Evolutionary conservation across 2,888 invertebrate genomes (phyloP).

Genomic region (Ptychoptera contaminata): DNA sequence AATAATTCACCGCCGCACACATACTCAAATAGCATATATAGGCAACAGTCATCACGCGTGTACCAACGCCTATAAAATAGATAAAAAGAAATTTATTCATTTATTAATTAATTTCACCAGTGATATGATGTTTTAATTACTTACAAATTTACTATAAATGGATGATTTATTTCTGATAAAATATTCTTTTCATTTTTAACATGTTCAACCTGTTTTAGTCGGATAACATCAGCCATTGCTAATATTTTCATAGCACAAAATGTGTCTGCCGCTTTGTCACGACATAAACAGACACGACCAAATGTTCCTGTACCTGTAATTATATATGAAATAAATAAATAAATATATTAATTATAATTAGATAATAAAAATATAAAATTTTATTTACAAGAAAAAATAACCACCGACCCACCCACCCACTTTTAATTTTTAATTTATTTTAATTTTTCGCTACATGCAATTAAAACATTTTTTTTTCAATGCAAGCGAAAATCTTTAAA

Average conservation of each 20-base stretch:
- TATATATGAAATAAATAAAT: too few species aligned
- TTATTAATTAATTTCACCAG: not conserved
- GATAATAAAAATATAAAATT: too few species aligned
- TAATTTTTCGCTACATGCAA: too few species aligned
- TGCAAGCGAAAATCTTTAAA: too few species aligned
- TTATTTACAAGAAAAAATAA: too few species aligned
- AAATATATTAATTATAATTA: too few species aligned
- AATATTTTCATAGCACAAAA: slow-evolving; percentile 91
- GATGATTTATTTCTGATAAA: slow-evolving; percentile 78
- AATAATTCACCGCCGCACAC: slow-evolving; percentile 95
- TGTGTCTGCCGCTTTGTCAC: slow-evolving; percentile 63
- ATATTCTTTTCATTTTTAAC: slow-evolving; percentile 95
- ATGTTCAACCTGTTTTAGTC: slow-evolving; percentile 91
- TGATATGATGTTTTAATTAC: slow-evolving; percentile 21
- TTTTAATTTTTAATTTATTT: too few species aligned
- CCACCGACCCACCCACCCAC: too few species aligned
- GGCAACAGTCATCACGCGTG: slow-evolving; percentile 73
- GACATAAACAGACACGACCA: slow-evolving; percentile 82
- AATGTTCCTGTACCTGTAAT: slow-evolving; percentile 85
- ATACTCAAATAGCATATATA: slow-evolving; percentile 96
- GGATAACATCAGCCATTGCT: slow-evolving; percentile 83
- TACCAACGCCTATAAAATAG: slow-evolving; percentile 84
- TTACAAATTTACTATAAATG: slow-evolving; percentile 91
- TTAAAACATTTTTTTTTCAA: too few species aligned
- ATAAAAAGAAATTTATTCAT: too few species aligned